Conservation (phyloP, 2,888 invertebrate species). For the Nezara viridula region DNA sequence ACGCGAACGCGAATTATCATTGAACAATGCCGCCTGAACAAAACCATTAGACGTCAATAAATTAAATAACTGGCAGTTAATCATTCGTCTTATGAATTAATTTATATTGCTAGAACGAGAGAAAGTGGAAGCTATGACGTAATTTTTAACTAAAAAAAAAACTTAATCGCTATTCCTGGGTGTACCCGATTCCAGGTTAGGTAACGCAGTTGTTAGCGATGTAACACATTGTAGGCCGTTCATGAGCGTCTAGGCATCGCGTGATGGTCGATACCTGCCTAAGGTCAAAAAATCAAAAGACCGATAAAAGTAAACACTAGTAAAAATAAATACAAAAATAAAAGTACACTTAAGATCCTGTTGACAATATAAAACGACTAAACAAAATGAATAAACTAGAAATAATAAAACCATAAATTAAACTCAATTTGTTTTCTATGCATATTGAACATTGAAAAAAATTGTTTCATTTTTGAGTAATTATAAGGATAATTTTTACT, state of each 20-base stretch:
- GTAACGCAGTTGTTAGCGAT: neutral
- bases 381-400: too few species aligned
- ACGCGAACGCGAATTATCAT: neutral
- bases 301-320: too few species aligned
- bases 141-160: slow-evolving; percentile 18
- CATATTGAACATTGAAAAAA: too few species aligned
- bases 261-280: neutral
- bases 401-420: too few species aligned
- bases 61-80: slow-evolving; percentile 15
- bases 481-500: too few species aligned
- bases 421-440: too few species aligned
- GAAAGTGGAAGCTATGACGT: neutral
- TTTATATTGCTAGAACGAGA: slow-evolving; percentile 21
- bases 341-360: too few species aligned
- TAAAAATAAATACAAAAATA: too few species aligned
- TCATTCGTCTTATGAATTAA: neutral
- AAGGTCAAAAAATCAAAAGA: neutral
- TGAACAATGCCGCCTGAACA: neutral
- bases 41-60: slow-evolving; percentile 9
- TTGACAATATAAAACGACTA: too few species aligned
- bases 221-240: neutral
- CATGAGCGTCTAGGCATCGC: neutral
- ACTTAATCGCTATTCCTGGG: slow-evolving; percentile 23
- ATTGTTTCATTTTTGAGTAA: too few species aligned
- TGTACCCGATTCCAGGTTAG: neutral